Percentiles rank a stretch among this genome's conserved stretches.
These are phyloP conservation scores for Chamaetylas fuelleborni DNA, from an alignment of 2,113 vertebrate species.

Conservation along the genomic window DNA sequence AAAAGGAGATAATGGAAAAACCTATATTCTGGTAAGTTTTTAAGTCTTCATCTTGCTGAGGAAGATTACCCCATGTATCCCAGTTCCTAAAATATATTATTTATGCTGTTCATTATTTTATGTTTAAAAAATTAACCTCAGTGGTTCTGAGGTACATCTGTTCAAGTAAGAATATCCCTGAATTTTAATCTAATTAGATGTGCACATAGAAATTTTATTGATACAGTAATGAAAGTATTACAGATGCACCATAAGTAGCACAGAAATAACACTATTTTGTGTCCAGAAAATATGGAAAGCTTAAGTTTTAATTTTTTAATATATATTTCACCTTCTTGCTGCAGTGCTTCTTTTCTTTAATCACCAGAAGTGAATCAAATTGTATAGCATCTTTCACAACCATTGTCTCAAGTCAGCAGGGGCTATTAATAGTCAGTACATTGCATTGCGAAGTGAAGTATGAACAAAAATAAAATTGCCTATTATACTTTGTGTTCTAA, in stretches of 20 bases:
- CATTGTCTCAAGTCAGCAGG: neutral
- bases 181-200: neutral
- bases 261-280: neutral
- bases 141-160: neutral
- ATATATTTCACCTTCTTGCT: neutral
- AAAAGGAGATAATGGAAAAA: conserved; percentile 82
- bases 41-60: neutral
- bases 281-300: neutral
- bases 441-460: neutral
- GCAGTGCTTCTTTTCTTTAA: neutral
- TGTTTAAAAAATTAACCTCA: neutral
- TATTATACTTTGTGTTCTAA: conserved; percentile 12
- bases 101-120: neutral
- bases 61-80: neutral
- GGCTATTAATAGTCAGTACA: neutral
- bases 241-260: neutral
- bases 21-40: conserved; percentile 84
- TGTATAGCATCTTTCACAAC: neutral
- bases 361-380: neutral
- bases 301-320: neutral
- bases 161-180: neutral
- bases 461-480: conserved; percentile 35
- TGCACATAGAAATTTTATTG: neutral
- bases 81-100: neutral
- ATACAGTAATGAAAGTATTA: neutral